Evolutionary conservation across 2,113 vertebrate genomes (phyloP).

Genomic region (Mola mola): DNA sequence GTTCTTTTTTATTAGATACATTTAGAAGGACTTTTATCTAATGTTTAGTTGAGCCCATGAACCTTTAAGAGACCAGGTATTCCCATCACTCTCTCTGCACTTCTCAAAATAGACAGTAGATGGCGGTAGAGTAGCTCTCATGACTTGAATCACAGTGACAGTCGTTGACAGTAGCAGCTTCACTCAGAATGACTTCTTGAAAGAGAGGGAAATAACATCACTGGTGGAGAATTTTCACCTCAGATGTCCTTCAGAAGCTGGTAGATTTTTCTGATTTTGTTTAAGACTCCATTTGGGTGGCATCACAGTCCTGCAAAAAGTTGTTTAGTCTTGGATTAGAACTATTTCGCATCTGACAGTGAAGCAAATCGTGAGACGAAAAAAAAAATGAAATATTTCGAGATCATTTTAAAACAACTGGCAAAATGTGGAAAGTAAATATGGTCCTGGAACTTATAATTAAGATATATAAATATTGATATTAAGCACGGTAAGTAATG

Average conservation of each 20-base stretch:
- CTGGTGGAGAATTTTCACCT: not conserved
- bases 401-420: not conserved
- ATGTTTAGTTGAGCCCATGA: not conserved
- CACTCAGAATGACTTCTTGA: slow-evolving; percentile 5
- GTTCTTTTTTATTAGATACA: slow-evolving; percentile 16
- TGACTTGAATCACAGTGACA: slow-evolving; percentile 4
- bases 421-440: not conserved
- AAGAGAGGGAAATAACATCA: not conserved
- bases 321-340: not conserved
- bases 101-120: slow-evolving; percentile 33
- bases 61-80: not conserved
- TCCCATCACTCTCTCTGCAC: too few species aligned
- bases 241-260: not conserved
- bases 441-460: not conserved
- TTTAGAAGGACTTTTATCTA: slow-evolving; percentile 3
- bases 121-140: slow-evolving; percentile 62
- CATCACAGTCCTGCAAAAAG: not conserved
- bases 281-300: not conserved
- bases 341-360: not conserved
- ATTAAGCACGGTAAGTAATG: not conserved
- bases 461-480: not conserved
- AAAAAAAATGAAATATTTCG: not conserved
- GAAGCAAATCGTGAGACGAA: not conserved
- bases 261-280: slow-evolving; percentile 2
- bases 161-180: not conserved